Evolutionary conservation across 2,113 vertebrate genomes (phyloP).

Genomic region (Trogon melanurus): DNA sequence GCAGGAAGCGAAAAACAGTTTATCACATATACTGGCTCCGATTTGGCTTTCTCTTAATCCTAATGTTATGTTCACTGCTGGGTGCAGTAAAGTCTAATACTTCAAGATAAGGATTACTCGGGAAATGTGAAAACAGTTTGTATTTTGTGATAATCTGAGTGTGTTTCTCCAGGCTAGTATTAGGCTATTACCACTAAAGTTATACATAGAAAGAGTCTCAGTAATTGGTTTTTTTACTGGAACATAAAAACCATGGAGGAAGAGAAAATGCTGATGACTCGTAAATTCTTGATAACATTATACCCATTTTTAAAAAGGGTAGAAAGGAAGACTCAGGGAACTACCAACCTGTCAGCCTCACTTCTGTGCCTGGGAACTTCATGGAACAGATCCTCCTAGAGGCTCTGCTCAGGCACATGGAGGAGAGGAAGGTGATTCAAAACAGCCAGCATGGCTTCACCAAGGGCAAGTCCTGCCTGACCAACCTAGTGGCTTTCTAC

Average conservation of each 20-base stretch:
- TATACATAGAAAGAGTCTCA: background rate
- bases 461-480: too few species aligned
- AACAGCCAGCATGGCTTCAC: too few species aligned
- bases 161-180: background rate
- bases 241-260: background rate
- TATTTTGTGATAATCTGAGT: background rate
- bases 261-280: background rate
- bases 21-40: background rate
- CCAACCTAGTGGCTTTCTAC: too few species aligned
- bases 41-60: background rate
- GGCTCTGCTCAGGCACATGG: too few species aligned
- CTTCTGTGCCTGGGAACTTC: too few species aligned
- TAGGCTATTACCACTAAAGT: background rate
- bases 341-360: too few species aligned
- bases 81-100: background rate
- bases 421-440: too few species aligned
- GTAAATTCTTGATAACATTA: background rate
- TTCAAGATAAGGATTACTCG: background rate
- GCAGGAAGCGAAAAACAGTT: fast-evolving
- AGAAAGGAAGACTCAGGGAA: too few species aligned
- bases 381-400: too few species aligned
- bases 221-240: background rate
- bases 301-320: too few species aligned
- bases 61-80: background rate
- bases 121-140: background rate